Evolutionary conservation across 2,113 vertebrate genomes (phyloP), one percentile per base, ranked within the genome.

Genomic region (Vanacampus margaritifer): DNA sequence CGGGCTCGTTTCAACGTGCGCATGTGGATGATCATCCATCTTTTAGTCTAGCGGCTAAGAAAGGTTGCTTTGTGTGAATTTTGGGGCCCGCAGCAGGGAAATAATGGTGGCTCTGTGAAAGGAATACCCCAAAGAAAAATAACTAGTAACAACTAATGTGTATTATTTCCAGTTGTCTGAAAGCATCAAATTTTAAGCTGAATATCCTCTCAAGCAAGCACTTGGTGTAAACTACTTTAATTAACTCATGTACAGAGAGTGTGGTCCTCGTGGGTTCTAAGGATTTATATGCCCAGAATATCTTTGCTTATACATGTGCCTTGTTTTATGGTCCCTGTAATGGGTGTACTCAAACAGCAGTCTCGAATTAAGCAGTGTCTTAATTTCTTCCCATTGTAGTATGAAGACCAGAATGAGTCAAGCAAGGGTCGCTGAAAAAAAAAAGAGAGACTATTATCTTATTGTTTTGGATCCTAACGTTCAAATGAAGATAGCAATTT

Each of bases 251-350:
- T 79, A 86, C 76, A 87, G 17, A 73, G 69, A 72, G 78, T 71
- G 74, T 84, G 79, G 76, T 75, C 67, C 64, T 41, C 69, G 75
- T 69, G 65, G 76, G 73, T 74, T 71, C 36, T 71, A 66, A 58
- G 65, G 59, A 69, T 82, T 78, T 80, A 82, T 53, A 74, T 75
- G 71, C 58, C 56, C 78, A 71, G 63, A 59, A 74, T 81, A 73
- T 86, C 71, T 76, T 81, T 78, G 78, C 80, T 81, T 28, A 62
- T 78, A 62, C 73, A 78, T 86, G 56, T 74, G 75, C 80, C 68
- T 78, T 80, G 63, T 79, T 85, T 84, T 72, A 81, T 81, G 69
- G 67, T 77, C 64, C 66, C 21, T 76, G 63, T 70, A 68, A 67
- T 56, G 78, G 23, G 68, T 86, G 76, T 84, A 56, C 72, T 64